phyloP scores from a whole-genome alignment of 2,797 vertebrate species.

The Glyptemys insculpta region DNA sequence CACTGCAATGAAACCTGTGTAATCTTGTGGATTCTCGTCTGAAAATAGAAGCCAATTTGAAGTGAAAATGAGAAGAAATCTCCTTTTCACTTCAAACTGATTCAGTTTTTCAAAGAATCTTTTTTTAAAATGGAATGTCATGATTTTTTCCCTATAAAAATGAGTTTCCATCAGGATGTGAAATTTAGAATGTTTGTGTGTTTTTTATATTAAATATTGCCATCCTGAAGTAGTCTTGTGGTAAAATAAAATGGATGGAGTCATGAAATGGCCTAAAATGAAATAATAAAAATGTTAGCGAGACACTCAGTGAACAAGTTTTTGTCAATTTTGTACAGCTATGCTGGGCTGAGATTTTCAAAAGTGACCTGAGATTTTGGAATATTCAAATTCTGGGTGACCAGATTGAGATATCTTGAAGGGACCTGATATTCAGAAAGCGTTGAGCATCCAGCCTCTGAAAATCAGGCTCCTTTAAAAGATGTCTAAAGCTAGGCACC shows the following conservation, averaged over 20 bases:
- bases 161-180: background rate
- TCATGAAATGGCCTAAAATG: background rate
- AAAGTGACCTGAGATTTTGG: background rate
- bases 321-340: background rate
- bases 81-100: background rate
- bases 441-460: constrained; percentile 3
- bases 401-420: background rate
- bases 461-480: constrained; percentile 7
- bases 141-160: background rate
- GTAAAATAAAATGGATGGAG: background rate
- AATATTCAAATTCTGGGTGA: background rate
- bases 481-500: background rate
- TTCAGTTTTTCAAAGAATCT: background rate
- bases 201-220: background rate
- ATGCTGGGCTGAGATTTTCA: background rate
- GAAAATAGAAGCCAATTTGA: background rate
- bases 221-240: background rate
- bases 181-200: background rate
- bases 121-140: background rate
- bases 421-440: background rate
- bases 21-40: background rate
- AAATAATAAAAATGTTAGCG: background rate
- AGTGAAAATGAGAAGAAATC: background rate
- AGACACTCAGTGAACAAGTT: background rate
- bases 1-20: background rate